These are phyloP conservation scores for Harpagoxenus sublaevis DNA, from an alignment of 2,888 invertebrate genomes.

Conservation along the genomic window DNA sequence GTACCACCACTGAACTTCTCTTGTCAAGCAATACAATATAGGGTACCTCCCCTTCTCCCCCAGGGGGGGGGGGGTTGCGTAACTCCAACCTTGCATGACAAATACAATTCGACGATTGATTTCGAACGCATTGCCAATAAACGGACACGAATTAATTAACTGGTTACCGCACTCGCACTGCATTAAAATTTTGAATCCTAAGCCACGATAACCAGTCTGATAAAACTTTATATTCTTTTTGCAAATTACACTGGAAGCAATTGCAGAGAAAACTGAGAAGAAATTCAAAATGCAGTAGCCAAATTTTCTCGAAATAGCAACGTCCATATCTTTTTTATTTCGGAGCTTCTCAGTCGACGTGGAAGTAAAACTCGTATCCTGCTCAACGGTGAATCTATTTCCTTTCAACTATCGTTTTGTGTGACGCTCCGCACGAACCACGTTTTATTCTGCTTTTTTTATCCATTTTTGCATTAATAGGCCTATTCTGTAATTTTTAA, in stretches of 20 bases:
- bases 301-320: not conserved
- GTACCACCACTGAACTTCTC: no score
- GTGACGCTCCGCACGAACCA: no score
- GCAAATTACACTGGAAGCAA: not conserved
- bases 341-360: not conserved
- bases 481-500: no score
- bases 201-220: not conserved
- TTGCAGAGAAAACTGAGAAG: not conserved
- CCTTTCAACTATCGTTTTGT: not conserved
- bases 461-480: no score
- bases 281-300: conserved; percentile 21
- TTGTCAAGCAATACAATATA: no score
- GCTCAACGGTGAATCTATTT: not conserved
- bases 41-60: no score
- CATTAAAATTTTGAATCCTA: conserved; percentile 9
- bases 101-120: not conserved
- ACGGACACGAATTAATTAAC: not conserved
- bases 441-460: no score
- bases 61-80: no score
- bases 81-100: no score
- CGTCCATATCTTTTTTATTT: not conserved
- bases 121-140: not conserved
- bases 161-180: not conserved
- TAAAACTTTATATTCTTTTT: not conserved
- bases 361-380: not conserved